phyloP scores from a whole-genome alignment of 1,140 invertebrate genomes.

The Ceratitis capitata region DNA sequence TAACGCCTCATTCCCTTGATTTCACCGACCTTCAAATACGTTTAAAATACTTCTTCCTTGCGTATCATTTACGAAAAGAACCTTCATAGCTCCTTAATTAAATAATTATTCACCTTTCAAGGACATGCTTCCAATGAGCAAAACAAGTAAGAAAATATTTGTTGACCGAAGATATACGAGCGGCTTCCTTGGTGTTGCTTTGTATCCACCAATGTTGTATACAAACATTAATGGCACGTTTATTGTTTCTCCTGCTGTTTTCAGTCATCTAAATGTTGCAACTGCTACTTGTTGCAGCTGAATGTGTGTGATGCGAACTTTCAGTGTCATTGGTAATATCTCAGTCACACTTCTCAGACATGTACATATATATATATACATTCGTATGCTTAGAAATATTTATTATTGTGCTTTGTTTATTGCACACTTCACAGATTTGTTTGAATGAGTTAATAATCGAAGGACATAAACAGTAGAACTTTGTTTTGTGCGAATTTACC shows the following conservation, averaged over 20 bases:
- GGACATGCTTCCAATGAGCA: not conserved
- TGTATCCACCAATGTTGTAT: not conserved
- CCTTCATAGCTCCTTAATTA: not conserved
- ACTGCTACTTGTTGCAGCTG: not conserved
- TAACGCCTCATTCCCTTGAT: not conserved
- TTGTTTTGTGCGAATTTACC: too few species aligned
- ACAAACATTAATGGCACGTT: not conserved
- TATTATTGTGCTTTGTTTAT: too few species aligned
- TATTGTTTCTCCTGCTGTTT: conserved; percentile 35
- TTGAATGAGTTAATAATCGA: too few species aligned
- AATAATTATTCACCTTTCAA: not conserved
- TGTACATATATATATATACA: not conserved
- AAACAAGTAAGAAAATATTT: not conserved
- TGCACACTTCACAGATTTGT: too few species aligned
- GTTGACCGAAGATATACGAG: not conserved
- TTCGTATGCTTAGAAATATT: not conserved
- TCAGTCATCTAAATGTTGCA: conserved; percentile 37
- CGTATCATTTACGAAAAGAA: not conserved
- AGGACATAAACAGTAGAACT: too few species aligned
- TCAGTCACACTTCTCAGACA: not conserved
- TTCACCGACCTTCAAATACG: not conserved
- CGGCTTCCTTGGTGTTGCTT: not conserved
- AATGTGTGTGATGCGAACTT: not conserved
- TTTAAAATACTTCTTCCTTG: not conserved
- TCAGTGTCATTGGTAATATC: not conserved